Evolutionary conservation across 2,797 vertebrate genomes (phyloP).

Genomic region (Pseudomugil tenellus): DNA sequence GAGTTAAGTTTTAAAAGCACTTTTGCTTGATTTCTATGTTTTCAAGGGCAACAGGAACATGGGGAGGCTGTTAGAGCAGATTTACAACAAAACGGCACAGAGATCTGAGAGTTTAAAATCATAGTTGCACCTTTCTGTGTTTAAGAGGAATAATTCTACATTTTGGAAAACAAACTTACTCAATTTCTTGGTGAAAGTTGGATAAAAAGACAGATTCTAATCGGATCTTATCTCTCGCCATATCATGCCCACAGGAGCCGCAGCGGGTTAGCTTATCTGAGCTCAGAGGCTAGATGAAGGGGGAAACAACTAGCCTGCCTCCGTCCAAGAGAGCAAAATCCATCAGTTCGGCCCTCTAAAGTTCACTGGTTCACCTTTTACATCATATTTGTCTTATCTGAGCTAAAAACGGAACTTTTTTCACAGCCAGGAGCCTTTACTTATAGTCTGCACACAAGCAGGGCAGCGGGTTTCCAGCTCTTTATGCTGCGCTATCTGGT

Average conservation of each 20-base stretch:
- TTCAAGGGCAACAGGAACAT: slow-evolving; percentile 18
- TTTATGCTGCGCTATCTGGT: background rate
- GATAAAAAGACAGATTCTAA: background rate
- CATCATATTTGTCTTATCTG: slow-evolving; percentile 10
- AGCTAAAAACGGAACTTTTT: background rate
- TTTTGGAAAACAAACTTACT: slow-evolving; percentile 18
- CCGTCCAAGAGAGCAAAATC: slow-evolving; percentile 9
- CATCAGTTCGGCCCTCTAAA: slow-evolving; percentile 9
- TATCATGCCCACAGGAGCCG: slow-evolving; percentile 2
- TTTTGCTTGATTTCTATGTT: slow-evolving; percentile 27
- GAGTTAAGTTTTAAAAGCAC: slow-evolving; percentile 31
- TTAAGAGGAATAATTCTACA: slow-evolving; percentile 4
- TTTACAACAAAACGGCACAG: background rate
- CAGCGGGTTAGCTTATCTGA: slow-evolving; percentile 5
- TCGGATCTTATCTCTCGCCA: slow-evolving; percentile 4
- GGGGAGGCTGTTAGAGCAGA: slow-evolving; percentile 4
- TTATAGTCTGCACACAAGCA: background rate
- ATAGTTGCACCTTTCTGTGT: background rate
- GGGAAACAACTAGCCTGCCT: background rate
- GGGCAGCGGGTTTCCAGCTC: background rate
- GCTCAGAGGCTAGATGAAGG: slow-evolving; percentile 9
- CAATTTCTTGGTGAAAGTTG: slow-evolving; percentile 11
- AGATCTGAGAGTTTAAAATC: background rate
- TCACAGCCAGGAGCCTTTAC: background rate
- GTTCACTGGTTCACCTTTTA: slow-evolving; percentile 1